Evolutionary conservation across 2,113 vertebrate genomes (phyloP).

Genomic region (Urocolius indicus): DNA sequence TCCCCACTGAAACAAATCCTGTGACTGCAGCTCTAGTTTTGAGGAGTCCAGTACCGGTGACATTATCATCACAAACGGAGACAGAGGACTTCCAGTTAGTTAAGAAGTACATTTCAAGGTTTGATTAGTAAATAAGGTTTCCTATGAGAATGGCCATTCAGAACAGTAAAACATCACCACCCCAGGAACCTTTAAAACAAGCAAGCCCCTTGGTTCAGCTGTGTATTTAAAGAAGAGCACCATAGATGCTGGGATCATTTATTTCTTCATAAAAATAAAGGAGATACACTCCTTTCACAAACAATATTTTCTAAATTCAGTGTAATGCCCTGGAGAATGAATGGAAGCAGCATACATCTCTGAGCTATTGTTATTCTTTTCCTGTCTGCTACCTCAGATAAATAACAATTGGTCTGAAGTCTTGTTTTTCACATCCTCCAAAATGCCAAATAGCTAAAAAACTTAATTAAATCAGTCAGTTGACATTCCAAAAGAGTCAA

Average conservation of each 20-base stretch:
- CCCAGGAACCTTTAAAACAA: not conserved
- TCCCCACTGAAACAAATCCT: not conserved
- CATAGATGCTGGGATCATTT: too few relatives aligned
- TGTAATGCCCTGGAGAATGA: not conserved
- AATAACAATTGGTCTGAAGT: not conserved
- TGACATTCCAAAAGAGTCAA: not conserved
- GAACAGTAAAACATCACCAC: not conserved
- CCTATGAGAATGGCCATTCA: not conserved
- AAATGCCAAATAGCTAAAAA: not conserved
- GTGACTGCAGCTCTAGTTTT: not conserved
- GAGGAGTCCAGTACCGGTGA: not conserved
- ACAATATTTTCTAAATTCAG: not conserved
- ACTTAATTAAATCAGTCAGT: not conserved
- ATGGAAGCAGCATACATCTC: not conserved
- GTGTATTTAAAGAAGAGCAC: not conserved
- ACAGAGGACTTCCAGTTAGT: not conserved
- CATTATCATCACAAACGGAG: not conserved
- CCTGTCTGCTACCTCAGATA: conserved; percentile 3
- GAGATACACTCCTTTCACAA: not conserved
- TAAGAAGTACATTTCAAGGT: not conserved
- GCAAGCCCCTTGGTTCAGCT: not conserved
- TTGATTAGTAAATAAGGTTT: not conserved
- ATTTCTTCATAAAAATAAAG: too few relatives aligned
- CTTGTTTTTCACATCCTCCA: not conserved
- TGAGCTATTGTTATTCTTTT: conserved; percentile 9